Base-by-base conservation (phyloP, 2,888 invertebrate genomes). In the Scaptodrosophila latifasciaeformis region DNA sequence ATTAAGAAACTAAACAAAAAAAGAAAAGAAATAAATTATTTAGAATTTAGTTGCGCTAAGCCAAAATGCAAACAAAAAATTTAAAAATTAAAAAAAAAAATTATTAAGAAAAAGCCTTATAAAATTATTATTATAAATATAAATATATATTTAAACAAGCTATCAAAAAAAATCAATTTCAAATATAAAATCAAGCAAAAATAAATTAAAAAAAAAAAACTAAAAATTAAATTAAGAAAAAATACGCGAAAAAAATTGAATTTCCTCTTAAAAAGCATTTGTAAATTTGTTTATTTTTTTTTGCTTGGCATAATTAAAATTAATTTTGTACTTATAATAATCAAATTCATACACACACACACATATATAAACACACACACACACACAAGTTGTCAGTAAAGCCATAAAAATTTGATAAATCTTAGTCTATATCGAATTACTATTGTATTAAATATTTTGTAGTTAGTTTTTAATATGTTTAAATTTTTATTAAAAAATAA, bases 51-150 rank as follows among this genome's bases (percentile, higher is more conserved):
- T 29, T 29, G 39, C 48, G 48, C 48, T 39, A 39, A 48, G 29
- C 39, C 48, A 39, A 40, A 49, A 50, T 46, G 29, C 39, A 24
- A 30, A 31, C 44, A 37, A 29, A 27, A 50, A 53, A 18, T 6
- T n/a, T 21, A 50, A 42, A 39, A 34, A 29, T n/a, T n/a, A n/a
- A n/a, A 45, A 30, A 19, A 10, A 42, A 60, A 49, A 65, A 65
- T 70, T 66, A 70, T 50, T 60, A 70, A 61, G 59, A 64, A 67
- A 34, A 37, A 66, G 67, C 67, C 70, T 68, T 68, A 70, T 63
- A 68, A 55, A 62, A 67, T 63, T 66, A 70, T 67, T 70, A 67
- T 59, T 59, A 67, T 57, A 62, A 59, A 70, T 62, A 59, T 63
- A 57, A 39, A 46, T 39, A 39, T 15, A 44, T 12, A 27, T 12